These are phyloP conservation scores for Montipora cactus DNA, from an alignment of 64 coral and sea anemone genomes.

Conservation along the genomic window DNA sequence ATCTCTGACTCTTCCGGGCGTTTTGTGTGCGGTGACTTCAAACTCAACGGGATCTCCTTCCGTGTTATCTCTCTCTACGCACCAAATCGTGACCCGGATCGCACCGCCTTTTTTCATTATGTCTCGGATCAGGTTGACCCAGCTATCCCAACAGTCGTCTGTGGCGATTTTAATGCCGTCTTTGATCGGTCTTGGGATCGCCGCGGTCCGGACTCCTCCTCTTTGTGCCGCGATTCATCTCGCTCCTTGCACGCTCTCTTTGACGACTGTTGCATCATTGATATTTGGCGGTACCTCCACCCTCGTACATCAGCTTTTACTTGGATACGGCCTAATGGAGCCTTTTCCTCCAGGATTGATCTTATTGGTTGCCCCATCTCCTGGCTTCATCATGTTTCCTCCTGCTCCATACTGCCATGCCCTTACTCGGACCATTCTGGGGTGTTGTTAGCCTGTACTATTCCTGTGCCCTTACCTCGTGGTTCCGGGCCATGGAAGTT, in stretches of 20 bases:
- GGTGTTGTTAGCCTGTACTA: neutral
- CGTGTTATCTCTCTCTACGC: slow-evolving; percentile 22
- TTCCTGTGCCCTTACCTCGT: neutral
- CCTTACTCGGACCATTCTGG: slow-evolving; percentile 53
- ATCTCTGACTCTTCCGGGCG: neutral
- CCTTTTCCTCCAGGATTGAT: neutral
- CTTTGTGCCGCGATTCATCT: neutral
- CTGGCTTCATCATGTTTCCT: neutral
- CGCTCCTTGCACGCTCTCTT: neutral
- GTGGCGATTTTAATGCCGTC: neutral
- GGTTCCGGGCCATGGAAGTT: slow-evolving; percentile 46
- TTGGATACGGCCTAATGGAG: neutral
- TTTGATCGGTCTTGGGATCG: neutral
- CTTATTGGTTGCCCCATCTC: neutral
- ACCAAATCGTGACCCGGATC: neutral
- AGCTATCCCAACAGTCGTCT: neutral
- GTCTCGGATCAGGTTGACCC: neutral
- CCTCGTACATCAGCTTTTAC: neutral
- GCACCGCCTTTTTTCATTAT: neutral
- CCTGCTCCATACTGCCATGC: neutral
- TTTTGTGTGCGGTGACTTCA: neutral
- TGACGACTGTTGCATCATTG: neutral
- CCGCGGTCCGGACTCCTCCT: neutral
- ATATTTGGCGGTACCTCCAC: neutral
- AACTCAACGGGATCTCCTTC: neutral